phyloP scores from a whole-genome alignment of 2,113 vertebrate genomes.

The Albula goreensis region DNA sequence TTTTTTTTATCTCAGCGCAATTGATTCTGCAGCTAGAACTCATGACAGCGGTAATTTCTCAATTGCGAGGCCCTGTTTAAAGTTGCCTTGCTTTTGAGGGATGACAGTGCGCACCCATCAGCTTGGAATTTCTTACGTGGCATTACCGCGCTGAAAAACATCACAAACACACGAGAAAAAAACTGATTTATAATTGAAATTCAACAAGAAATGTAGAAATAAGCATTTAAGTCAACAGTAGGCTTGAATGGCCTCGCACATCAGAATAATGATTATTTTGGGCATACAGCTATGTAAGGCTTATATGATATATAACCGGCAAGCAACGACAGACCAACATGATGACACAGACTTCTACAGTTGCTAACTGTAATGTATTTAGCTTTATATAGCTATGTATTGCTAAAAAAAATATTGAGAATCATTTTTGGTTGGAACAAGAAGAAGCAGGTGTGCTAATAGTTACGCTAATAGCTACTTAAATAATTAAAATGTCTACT shows the following conservation, averaged over 20 bases:
- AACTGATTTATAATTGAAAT: neutral
- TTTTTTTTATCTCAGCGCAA: conserved; percentile 7
- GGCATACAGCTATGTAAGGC: neutral
- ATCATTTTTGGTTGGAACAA: neutral
- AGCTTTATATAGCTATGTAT: neutral
- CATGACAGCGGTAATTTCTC: conserved; percentile 34
- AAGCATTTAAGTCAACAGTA: neutral
- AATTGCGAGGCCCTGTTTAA: conserved; percentile 29
- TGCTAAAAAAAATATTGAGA: neutral
- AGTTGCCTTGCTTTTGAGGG: conserved; percentile 26
- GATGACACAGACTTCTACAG: no score
- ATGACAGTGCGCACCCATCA: conserved; percentile 26
- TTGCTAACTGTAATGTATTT: no score
- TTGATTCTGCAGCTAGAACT: conserved; percentile 22
- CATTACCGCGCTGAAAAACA: conserved; percentile 15
- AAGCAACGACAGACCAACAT: no score
- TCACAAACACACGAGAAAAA: neutral
- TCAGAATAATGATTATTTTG: neutral
- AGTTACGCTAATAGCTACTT: no score
- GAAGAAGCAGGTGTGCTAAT: no score
- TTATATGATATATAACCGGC: neutral
- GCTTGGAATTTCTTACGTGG: conserved; percentile 25
- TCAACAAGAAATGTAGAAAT: neutral
- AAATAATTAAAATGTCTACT: no score
- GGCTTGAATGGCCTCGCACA: neutral